Conservation (phyloP, 2,888 invertebrate species). For the Amphipyra berbera region DNA sequence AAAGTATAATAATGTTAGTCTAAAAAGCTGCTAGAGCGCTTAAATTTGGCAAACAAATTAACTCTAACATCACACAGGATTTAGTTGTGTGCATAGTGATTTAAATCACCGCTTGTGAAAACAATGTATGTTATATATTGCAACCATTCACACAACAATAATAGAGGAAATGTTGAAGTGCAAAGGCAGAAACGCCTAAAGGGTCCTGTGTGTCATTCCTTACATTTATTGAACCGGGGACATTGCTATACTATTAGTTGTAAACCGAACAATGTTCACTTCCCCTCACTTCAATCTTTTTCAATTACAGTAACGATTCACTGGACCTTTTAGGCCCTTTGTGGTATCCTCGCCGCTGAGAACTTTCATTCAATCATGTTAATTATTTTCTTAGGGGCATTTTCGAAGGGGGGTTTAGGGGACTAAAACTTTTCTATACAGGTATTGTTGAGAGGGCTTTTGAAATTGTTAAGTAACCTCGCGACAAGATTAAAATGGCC, state of each 20-base stretch:
- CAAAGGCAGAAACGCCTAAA: neutral
- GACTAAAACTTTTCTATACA: constrained; percentile 63
- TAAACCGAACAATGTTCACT: constrained; percentile 57
- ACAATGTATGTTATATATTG: neutral
- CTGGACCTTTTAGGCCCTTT: constrained; percentile 68
- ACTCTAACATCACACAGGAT: constrained; percentile 7
- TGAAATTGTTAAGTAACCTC: constrained; percentile 62
- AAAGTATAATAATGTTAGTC: constrained; percentile 2
- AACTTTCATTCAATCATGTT: constrained; percentile 75
- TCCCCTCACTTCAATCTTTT: constrained; percentile 61
- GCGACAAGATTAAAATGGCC: constrained; percentile 59
- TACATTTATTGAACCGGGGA: constrained; percentile 35
- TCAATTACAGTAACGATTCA: constrained; percentile 71
- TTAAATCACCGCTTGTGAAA: constrained; percentile 4
- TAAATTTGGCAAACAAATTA: constrained; percentile 10
- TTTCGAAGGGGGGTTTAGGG: constrained; percentile 54
- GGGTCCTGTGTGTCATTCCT: constrained; percentile 4
- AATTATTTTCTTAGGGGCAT: constrained; percentile 75
- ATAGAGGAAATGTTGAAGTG: no score
- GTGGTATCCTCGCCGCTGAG: constrained; percentile 67
- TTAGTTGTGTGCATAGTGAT: constrained; percentile 5
- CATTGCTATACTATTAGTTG: constrained; percentile 35
- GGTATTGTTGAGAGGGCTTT: constrained; percentile 65
- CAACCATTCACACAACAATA: no score
- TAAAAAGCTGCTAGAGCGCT: constrained; percentile 8